Evolutionary conservation across 2,888 invertebrate genomes (phyloP).

Genomic region (Drosophila neotestacea): DNA sequence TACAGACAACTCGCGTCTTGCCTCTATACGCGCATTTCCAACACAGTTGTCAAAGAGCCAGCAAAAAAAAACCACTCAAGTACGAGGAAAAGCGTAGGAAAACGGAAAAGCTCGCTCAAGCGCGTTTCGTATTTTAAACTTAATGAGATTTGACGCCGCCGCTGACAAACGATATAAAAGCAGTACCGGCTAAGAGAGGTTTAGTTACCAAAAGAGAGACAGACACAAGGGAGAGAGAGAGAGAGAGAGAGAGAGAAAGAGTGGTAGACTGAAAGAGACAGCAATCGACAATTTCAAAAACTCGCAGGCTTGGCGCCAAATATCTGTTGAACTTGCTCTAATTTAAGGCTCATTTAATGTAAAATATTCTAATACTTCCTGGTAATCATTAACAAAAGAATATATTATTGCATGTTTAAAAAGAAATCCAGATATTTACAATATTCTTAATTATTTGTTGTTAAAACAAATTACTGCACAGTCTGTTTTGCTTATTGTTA

Average conservation of each 20-base stretch:
- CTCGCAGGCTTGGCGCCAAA: constrained; percentile 34
- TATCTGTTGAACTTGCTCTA: not conserved
- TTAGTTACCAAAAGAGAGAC: constrained; percentile 27
- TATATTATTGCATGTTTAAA: too few species aligned
- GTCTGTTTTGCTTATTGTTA: too few species aligned
- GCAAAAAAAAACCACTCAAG: constrained; percentile 56
- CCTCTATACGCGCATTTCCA: constrained; percentile 75
- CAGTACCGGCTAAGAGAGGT: constrained; percentile 47
- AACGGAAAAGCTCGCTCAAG: constrained; percentile 78
- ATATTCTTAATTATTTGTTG: too few species aligned
- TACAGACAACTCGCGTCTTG: constrained; percentile 62
- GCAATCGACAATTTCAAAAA: not conserved
- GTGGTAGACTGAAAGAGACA: not conserved
- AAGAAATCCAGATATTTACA: too few species aligned
- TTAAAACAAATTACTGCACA: too few species aligned
- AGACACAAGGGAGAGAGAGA: not conserved
- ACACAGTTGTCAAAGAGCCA: constrained; percentile 59
- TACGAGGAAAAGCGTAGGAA: constrained; percentile 54
- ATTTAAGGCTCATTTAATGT: too few species aligned
- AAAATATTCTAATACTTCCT: too few species aligned
- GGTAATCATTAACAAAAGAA: too few species aligned
- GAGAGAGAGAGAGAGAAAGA: constrained; percentile 24
- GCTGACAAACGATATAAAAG: constrained; percentile 39
- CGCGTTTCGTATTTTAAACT: constrained; percentile 61
- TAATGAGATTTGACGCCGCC: constrained; percentile 73